phyloP scores from a whole-genome alignment of 2,113 vertebrate species.

The Gallinago paraguaiae region DNA sequence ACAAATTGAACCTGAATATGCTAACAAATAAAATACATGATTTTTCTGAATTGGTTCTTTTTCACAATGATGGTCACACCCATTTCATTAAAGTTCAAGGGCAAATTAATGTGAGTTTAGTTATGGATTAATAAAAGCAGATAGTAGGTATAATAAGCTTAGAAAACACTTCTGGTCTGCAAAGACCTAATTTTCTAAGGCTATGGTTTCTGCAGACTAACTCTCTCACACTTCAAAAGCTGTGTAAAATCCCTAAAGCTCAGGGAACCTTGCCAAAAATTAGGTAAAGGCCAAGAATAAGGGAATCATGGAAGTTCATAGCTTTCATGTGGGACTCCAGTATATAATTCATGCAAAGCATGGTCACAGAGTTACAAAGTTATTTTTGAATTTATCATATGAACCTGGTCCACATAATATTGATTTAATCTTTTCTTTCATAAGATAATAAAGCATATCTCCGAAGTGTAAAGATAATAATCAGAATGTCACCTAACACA shows the following conservation, averaged over 20 bases:
- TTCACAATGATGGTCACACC: conserved; percentile 1
- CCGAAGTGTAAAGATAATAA: neutral
- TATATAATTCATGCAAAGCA: neutral
- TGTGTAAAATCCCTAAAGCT: neutral
- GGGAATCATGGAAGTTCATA: neutral
- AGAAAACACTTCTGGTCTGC: neutral
- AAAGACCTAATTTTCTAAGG: neutral
- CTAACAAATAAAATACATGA: conserved; percentile 70
- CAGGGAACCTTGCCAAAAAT: neutral
- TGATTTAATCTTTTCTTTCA: neutral
- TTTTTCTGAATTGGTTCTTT: conserved; percentile 60
- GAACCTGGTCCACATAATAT: neutral
- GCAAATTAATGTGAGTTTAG: conserved; percentile 30
- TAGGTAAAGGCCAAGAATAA: neutral
- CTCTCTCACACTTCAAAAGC: neutral
- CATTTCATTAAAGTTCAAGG: conserved; percentile 61
- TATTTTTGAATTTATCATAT: neutral
- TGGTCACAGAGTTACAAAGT: neutral
- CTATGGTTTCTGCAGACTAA: neutral
- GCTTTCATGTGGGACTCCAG: neutral
- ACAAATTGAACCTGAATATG: conserved; percentile 56
- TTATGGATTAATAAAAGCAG: neutral
- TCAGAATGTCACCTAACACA: neutral
- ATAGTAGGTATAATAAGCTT: neutral
- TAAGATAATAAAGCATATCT: neutral